Evolutionary conservation across 2,797 vertebrate species (phyloP).

Genomic region (Thaleichthys pacificus): DNA sequence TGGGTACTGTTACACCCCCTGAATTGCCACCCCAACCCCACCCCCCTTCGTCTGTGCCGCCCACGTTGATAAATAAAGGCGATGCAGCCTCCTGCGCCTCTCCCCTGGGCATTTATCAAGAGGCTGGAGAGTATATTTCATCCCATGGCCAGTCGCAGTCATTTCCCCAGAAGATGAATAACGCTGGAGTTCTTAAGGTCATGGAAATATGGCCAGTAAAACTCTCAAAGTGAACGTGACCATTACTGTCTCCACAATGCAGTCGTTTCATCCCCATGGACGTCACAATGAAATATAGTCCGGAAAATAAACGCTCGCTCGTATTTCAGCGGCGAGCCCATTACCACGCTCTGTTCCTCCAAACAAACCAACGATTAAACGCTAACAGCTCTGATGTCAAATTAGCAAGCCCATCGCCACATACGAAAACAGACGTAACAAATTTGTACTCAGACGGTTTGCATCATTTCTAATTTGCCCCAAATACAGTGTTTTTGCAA

Average conservation of each 20-base stretch:
- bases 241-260: constrained; percentile 74
- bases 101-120: constrained; percentile 67
- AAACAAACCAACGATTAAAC: constrained; percentile 51
- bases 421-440: constrained; percentile 34
- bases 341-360: constrained; percentile 47
- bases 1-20: background rate
- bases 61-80: constrained; percentile 70
- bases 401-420: constrained; percentile 41
- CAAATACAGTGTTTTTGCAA: constrained; percentile 54
- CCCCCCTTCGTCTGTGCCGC: background rate
- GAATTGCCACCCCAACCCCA: no score
- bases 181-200: constrained; percentile 70
- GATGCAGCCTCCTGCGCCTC: constrained; percentile 50
- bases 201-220: constrained; percentile 77
- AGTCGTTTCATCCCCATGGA: constrained; percentile 66
- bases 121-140: constrained; percentile 69
- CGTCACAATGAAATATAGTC: constrained; percentile 59
- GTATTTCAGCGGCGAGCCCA: constrained; percentile 50
- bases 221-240: constrained; percentile 74
- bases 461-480: constrained; percentile 11
- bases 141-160: constrained; percentile 71
- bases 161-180: constrained; percentile 69
- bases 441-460: constrained; percentile 46
- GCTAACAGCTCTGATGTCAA: constrained; percentile 25
- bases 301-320: constrained; percentile 56